A percentile compares a stretch with the other conserved stretches of the same genome.
These are phyloP conservation scores for Balearica regulorum DNA, from an alignment of 2,797 vertebrate genomes.

Conservation along the genomic window DNA sequence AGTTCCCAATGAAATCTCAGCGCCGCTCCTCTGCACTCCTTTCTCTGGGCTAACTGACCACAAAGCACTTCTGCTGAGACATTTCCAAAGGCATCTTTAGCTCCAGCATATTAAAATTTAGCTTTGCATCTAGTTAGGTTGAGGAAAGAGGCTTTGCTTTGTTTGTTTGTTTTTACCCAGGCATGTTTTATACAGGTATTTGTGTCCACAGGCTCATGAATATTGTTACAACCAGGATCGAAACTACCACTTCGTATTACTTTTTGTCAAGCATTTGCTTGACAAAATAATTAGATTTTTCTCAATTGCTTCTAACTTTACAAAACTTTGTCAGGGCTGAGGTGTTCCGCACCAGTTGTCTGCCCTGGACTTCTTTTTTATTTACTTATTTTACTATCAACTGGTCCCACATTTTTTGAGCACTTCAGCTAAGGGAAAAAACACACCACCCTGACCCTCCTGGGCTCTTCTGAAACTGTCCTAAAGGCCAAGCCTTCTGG, in stretches of 20 bases:
- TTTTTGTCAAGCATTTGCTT: background rate
- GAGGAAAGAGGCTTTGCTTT: rapidly evolving
- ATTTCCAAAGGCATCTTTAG: background rate
- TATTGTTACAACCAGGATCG: background rate
- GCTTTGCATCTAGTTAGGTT: background rate
- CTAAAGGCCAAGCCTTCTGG: background rate
- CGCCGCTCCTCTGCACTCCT: background rate
- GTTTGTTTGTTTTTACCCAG: background rate
- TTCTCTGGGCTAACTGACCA: background rate
- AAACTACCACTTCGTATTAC: background rate
- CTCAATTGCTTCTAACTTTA: background rate
- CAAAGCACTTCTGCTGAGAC: background rate
- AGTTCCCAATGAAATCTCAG: background rate
- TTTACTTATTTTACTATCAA: background rate
- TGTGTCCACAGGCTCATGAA: background rate
- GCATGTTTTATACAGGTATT: background rate
- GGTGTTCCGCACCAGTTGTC: background rate
- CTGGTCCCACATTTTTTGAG: background rate
- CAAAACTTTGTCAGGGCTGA: background rate
- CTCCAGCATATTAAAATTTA: background rate
- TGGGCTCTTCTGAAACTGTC: background rate
- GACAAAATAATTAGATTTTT: background rate
- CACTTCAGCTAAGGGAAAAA: background rate
- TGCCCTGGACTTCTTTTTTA: background rate
- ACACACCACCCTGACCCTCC: background rate